A percentile compares a stretch with the other conserved stretches of the same genome.
phyloP scores from a whole-genome alignment of 2,113 vertebrate genomes.

The Leptosomus discolor region DNA sequence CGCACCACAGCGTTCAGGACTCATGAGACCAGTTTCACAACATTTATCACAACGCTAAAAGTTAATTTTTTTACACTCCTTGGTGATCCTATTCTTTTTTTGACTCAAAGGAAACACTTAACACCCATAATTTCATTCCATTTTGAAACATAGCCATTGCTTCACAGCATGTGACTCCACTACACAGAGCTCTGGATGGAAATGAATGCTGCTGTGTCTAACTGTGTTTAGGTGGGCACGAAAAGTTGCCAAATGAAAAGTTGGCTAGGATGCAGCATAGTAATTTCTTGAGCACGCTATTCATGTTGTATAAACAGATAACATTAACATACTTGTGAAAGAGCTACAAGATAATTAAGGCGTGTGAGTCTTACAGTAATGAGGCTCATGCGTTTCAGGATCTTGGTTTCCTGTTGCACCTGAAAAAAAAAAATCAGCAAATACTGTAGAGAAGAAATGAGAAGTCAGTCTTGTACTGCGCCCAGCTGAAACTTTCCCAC shows the following conservation, averaged over 20 bases:
- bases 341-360: slow-evolving; percentile 35
- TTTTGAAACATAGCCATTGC: not conserved
- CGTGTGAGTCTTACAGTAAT: not conserved
- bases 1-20: not conserved
- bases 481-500: slow-evolving; percentile 52
- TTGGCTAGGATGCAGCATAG: slow-evolving; percentile 6
- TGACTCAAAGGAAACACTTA: not conserved
- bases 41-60: not conserved
- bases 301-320: slow-evolving; percentile 44
- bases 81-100: not conserved
- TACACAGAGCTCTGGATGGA: not conserved
- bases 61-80: not conserved
- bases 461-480: slow-evolving; percentile 29
- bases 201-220: not conserved
- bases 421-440: slow-evolving; percentile 21
- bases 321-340: slow-evolving; percentile 20
- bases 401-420: slow-evolving; percentile 43
- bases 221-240: slow-evolving; percentile 14
- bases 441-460: slow-evolving; percentile 40
- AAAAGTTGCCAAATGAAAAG: slow-evolving; percentile 12
- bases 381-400: not conserved
- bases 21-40: not conserved
- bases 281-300: slow-evolving; percentile 28
- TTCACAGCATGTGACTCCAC: not conserved
- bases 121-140: not conserved